phyloP scores from a whole-genome alignment of 1,140 invertebrate species.

The Latrodectus geometricus region DNA sequence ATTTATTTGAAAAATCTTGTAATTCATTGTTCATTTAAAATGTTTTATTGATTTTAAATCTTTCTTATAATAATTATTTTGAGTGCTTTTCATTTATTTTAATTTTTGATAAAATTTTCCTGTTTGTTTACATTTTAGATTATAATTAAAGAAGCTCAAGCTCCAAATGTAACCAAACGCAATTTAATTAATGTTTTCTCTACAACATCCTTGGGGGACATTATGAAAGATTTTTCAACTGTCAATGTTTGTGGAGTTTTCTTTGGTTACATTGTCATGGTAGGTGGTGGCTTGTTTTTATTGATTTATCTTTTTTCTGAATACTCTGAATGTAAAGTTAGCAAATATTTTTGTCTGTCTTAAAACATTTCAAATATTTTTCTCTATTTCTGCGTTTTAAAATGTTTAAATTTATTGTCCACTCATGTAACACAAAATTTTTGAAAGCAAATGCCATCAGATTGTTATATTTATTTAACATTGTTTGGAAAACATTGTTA shows the following conservation, averaged over 20 bases:
- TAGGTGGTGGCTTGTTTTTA: constrained; percentile 70
- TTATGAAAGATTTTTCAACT: constrained; percentile 89
- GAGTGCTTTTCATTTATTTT: neutral
- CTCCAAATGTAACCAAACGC: constrained; percentile 57
- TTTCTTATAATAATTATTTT: neutral
- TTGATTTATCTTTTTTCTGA: neutral
- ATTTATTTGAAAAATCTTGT: too few species aligned
- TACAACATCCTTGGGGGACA: constrained; percentile 89
- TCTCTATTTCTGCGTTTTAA: too few species aligned
- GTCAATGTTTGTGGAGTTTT: constrained; percentile 84
- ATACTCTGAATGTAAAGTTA: neutral
- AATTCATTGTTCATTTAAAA: too few species aligned
- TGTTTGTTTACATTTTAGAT: neutral
- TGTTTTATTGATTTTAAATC: neutral
- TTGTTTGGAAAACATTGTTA: too few species aligned
- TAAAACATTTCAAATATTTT: too few species aligned
- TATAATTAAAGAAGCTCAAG: constrained; percentile 50
- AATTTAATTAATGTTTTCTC: constrained; percentile 92
- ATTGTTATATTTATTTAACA: too few species aligned
- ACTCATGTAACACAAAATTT: too few species aligned
- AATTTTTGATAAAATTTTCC: neutral
- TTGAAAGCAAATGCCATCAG: too few species aligned
- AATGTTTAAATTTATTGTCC: too few species aligned
- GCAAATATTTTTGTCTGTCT: too few species aligned
- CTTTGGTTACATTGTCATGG: constrained; percentile 89